Evolutionary conservation across 1,140 invertebrate genomes (phyloP).

Genomic region (Drosophila azteca): DNA sequence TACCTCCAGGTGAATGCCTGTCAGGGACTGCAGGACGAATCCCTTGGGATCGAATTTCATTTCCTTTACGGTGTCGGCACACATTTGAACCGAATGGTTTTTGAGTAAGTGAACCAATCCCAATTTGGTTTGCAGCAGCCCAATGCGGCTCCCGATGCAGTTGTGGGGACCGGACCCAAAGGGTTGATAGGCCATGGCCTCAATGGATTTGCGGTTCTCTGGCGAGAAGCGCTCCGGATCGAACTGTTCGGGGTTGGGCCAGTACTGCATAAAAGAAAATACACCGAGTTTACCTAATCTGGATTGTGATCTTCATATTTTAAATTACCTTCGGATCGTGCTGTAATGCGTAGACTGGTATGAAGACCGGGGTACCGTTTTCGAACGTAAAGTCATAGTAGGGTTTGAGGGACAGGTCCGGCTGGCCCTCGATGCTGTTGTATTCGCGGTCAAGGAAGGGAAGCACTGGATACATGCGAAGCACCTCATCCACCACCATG

Average conservation of each 20-base stretch:
- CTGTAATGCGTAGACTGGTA: slow-evolving; percentile 71
- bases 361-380: slow-evolving; percentile 69
- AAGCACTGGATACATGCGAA: slow-evolving; percentile 78
- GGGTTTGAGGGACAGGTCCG: slow-evolving; percentile 63
- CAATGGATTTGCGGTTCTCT: slow-evolving; percentile 83
- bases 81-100: slow-evolving; percentile 59
- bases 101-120: slow-evolving; percentile 74
- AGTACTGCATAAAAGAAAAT: slow-evolving; percentile 86
- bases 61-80: slow-evolving; percentile 46
- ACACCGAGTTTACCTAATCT: not conserved
- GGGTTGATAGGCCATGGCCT: slow-evolving; percentile 87
- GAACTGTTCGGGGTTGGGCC: slow-evolving; percentile 87
- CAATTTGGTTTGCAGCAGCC: slow-evolving; percentile 71
- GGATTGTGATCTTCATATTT: too few species aligned
- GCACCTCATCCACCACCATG: slow-evolving; percentile 85
- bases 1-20: slow-evolving; percentile 60
- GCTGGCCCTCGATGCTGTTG: slow-evolving; percentile 25
- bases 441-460: slow-evolving; percentile 73
- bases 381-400: slow-evolving; percentile 59
- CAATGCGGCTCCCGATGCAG: slow-evolving; percentile 88
- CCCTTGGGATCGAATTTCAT: slow-evolving; percentile 65
- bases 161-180: slow-evolving; percentile 91
- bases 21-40: slow-evolving; percentile 55
- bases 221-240: slow-evolving; percentile 87
- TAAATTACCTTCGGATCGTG: slow-evolving; percentile 69